phyloP scores from a whole-genome alignment of 2,113 vertebrate species.

The Ivindomyrus marchei region DNA sequence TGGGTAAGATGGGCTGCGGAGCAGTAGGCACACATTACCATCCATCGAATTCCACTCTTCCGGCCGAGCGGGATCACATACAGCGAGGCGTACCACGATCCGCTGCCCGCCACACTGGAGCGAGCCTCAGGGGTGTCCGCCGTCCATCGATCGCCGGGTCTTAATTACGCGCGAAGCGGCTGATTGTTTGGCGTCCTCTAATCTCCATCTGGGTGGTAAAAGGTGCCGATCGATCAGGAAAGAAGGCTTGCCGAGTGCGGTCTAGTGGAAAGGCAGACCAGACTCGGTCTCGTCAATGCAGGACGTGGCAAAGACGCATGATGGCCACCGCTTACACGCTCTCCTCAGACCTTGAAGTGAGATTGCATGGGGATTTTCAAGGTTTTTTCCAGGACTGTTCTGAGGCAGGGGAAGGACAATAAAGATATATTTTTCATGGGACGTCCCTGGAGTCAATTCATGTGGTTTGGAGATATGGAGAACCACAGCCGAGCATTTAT shows the following conservation, averaged over 20 bases:
- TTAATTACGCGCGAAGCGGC: not conserved
- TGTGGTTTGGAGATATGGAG: not conserved
- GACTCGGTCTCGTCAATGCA: not conserved
- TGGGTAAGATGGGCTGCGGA: not conserved
- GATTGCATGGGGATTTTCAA: not conserved
- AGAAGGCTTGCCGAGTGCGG: not conserved
- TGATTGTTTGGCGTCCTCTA: not conserved
- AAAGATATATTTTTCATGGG: not conserved
- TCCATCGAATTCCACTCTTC: not conserved
- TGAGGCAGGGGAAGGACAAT: not conserved
- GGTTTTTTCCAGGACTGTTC: not conserved
- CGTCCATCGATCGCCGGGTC: not conserved
- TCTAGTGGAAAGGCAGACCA: not conserved
- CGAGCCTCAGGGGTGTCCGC: not conserved
- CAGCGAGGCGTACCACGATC: too few relatives aligned
- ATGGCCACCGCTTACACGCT: not conserved
- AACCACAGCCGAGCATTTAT: not conserved
- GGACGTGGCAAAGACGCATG: not conserved
- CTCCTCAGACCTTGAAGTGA: not conserved
- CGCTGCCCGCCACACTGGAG: not conserved
- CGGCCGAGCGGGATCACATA: not conserved
- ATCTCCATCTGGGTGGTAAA: not conserved
- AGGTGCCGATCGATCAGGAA: not conserved
- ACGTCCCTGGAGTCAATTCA: not conserved
- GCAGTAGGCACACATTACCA: not conserved